Evolutionary conservation across 2,888 invertebrate species (phyloP).

Genomic region (Hedya salicella): DNA sequence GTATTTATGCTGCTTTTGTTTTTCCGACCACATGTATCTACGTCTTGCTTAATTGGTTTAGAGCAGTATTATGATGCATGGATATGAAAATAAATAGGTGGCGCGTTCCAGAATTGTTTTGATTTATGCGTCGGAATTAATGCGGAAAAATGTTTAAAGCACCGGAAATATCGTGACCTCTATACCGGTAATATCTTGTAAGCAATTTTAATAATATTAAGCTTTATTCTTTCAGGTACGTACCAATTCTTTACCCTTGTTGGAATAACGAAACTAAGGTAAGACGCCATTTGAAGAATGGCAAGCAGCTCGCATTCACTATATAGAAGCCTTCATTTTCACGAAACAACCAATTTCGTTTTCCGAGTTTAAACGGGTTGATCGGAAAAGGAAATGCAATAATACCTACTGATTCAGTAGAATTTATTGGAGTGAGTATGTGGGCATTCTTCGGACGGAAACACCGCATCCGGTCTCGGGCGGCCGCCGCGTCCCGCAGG

Average conservation of each 20-base stretch:
- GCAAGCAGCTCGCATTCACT: not conserved
- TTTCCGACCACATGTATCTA: conserved; percentile 67
- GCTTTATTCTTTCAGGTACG: conserved; percentile 46
- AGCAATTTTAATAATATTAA: conserved; percentile 19
- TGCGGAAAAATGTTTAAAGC: conserved; percentile 21
- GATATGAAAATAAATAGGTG: conserved; percentile 72
- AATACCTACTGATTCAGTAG: conserved; percentile 46
- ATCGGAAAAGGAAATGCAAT: conserved; percentile 44
- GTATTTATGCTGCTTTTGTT: conserved; percentile 75
- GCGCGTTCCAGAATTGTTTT: conserved; percentile 38
- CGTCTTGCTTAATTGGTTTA: conserved; percentile 73
- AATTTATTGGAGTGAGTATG: conserved; percentile 52
- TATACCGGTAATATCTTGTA: conserved; percentile 19
- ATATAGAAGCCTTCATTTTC: conserved; percentile 17
- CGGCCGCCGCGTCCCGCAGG: conserved; percentile 62
- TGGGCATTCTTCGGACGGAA: conserved; percentile 63
- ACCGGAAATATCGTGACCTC: conserved; percentile 13
- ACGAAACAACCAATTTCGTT: conserved; percentile 9
- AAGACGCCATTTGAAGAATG: not conserved
- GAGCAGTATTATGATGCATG: conserved; percentile 71
- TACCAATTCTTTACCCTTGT: conserved; percentile 20
- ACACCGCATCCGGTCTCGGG: conserved; percentile 62
- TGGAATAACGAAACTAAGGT: conserved; percentile 8
- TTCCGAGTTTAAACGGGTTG: conserved; percentile 31
- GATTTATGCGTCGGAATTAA: conserved; percentile 25